Conservation (phyloP, 1,140 invertebrate genomes). For the Heliothis subflexa region DNA sequence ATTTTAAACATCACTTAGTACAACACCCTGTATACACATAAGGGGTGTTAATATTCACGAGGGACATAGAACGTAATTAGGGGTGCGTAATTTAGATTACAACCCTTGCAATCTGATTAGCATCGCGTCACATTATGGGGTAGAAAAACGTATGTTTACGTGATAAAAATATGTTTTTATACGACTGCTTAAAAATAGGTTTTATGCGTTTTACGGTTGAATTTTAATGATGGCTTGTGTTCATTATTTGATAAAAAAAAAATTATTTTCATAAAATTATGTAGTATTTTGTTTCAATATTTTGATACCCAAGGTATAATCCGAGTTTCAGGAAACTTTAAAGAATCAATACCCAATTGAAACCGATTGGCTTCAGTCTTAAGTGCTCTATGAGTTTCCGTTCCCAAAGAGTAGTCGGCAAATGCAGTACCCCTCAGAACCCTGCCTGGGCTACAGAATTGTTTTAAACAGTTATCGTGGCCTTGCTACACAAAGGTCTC, state of each 20-base stretch:
- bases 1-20: constrained; percentile 37
- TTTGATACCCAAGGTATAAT: too few relatives aligned
- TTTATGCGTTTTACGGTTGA: not conserved
- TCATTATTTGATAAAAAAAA: not conserved
- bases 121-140: constrained; percentile 23
- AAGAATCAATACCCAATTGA: too few relatives aligned
- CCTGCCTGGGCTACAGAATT: too few relatives aligned
- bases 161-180: constrained; percentile 3
- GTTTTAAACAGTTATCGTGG: too few relatives aligned
- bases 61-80: constrained; percentile 47
- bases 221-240: not conserved
- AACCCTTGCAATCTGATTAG: constrained; percentile 45
- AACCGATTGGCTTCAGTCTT: too few relatives aligned
- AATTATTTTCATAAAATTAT: too few relatives aligned
- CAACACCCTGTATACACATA: constrained; percentile 23
- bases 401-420: too few relatives aligned
- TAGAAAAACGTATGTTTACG: constrained; percentile 30
- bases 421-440: too few relatives aligned
- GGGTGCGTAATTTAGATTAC: constrained; percentile 46
- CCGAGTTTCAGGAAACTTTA: too few relatives aligned
- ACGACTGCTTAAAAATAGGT: not conserved
- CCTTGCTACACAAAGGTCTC: too few relatives aligned
- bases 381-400: too few relatives aligned
- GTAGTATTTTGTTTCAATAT: too few relatives aligned
- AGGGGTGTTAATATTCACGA: constrained; percentile 47